Evolutionary conservation across 2,113 vertebrate genomes (phyloP), one percentile per base, ranked within the genome.

Genomic region (Elanoides forficatus): DNA sequence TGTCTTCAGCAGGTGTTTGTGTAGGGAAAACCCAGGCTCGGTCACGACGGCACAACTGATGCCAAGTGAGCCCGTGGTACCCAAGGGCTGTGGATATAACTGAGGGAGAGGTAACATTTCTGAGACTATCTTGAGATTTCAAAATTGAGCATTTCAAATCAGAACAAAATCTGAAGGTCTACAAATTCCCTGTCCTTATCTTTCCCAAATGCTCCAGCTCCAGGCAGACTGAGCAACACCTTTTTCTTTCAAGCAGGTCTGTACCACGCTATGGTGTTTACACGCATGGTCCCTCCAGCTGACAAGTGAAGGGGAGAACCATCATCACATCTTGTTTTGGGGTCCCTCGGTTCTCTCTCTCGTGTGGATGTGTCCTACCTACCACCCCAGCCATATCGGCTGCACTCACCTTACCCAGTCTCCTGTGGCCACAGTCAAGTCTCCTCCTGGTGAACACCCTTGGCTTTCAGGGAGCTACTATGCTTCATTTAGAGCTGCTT

Each of bases 251-350:
- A 15, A 0, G 13, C 2, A 5, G 43, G 17, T n/a, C 65, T 14
- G 17, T 7, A 0, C 59, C 7, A 2, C 13, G 58, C 68, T 23
- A 1, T 4, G 25, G 29, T 1, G 0, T 12, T 56, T 10, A 34
- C 13, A 18, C 16, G 2, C 1, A 3, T 3, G 38, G 14, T 32
- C 40, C n/a, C 47, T 43, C 22, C 67, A 16, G n/a, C 38, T 47
- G n/a, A 13, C 9, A 13, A 58, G 22, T 67, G 63, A 50, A 11
- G 9, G 12, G 23, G 10, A 16, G 27, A 55, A 79, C 40, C 3
- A 0, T 20, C 45, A 38, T 53, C 18, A 9, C 2, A 1, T n/a
- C 72, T 25, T 63, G 32, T 65, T 93, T 29, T 30, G 67, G 68
- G 42, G 40, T 60, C 32, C 3, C 52, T 42, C 0, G 0, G 19